phyloP scores from a whole-genome alignment of 2,113 vertebrate genomes.

The Coptodon rendalli region DNA sequence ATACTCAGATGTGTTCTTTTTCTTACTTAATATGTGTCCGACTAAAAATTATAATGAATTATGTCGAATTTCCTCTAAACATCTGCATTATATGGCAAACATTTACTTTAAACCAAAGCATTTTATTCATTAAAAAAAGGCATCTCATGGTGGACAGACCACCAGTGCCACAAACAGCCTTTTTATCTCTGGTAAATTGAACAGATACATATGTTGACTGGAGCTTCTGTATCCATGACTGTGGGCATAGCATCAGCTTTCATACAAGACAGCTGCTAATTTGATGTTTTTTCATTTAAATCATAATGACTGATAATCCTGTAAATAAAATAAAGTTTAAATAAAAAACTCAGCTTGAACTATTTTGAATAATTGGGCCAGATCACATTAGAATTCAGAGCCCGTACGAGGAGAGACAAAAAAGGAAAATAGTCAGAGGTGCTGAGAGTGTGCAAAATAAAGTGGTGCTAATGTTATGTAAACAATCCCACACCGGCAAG shows the following conservation, averaged over 20 bases:
- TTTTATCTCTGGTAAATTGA: background rate
- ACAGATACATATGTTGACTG: background rate
- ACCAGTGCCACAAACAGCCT: background rate
- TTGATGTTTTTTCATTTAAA: background rate
- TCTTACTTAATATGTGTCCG: background rate
- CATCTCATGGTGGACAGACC: background rate
- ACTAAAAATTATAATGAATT: background rate
- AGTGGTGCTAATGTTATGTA: background rate
- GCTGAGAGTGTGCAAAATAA: background rate
- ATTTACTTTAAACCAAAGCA: background rate
- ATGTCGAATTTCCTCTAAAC: background rate
- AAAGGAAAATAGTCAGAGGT: background rate
- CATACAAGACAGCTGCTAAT: background rate
- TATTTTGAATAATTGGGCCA: background rate
- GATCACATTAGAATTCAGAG: background rate
- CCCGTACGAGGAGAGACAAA: background rate
- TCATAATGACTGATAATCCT: background rate
- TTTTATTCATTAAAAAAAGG: background rate
- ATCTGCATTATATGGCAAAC: background rate
- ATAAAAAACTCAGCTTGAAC: background rate
- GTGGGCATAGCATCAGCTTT: background rate
- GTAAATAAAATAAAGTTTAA: background rate
- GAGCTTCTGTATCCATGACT: background rate
- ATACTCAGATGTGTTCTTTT: background rate
- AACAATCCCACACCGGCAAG: background rate